These are phyloP conservation scores for Scortum barcoo DNA, from an alignment of 2,113 vertebrate genomes.

Conservation along the genomic window DNA sequence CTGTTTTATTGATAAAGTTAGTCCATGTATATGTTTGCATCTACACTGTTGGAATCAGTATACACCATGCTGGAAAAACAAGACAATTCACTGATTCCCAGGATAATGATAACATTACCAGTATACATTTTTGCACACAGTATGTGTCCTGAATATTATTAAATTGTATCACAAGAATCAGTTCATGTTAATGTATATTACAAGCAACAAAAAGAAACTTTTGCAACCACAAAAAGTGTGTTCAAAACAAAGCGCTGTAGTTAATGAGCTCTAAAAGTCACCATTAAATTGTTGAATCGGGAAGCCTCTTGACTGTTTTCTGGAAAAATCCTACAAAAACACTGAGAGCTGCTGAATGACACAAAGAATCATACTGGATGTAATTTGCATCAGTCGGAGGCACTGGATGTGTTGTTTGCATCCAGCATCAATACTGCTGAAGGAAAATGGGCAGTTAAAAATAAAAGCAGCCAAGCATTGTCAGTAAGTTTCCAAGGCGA, in stretches of 20 bases:
- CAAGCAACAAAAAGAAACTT: neutral
- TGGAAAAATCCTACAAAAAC: conserved; percentile 38
- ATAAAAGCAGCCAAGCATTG: conserved; percentile 58
- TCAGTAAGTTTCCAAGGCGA: conserved; percentile 70
- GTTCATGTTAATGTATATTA: conserved; percentile 11
- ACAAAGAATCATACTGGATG: conserved; percentile 33
- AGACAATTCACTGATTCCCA: neutral
- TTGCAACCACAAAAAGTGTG: neutral
- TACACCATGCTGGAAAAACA: neutral
- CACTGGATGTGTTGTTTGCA: conserved; percentile 39
- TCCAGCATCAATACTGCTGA: conserved; percentile 46
- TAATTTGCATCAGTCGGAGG: conserved; percentile 48
- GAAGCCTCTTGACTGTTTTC: conserved; percentile 17
- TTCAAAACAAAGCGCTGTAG: conserved; percentile 22
- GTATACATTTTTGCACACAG: neutral
- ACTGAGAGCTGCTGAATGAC: conserved; percentile 30
- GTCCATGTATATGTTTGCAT: neutral
- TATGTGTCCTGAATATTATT: neutral
- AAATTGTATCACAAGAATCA: neutral
- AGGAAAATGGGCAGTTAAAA: conserved; percentile 54
- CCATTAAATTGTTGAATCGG: conserved; percentile 24
- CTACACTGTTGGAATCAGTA: neutral
- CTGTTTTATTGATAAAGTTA: neutral
- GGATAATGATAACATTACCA: neutral
- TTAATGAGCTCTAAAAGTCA: conserved; percentile 46